phyloP scores from a whole-genome alignment of 2,888 invertebrate species.

The Elegia similella region DNA sequence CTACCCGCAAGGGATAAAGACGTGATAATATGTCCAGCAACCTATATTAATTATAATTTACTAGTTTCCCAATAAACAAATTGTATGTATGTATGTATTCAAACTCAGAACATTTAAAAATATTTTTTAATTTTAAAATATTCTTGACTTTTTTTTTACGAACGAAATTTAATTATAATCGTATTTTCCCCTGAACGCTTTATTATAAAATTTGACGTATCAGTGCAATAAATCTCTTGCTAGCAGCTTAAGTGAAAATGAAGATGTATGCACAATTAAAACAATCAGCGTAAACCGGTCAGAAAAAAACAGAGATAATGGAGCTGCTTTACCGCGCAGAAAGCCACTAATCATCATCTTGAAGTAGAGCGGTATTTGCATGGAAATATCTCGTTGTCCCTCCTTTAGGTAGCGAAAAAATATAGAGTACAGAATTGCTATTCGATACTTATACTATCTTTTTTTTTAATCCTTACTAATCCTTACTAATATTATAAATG shows the following conservation, averaged over 20 bases:
- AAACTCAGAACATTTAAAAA: too few relatives aligned
- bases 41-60: too few relatives aligned
- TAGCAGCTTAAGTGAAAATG: conserved; percentile 1
- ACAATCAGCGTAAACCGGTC: not conserved
- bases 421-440: not conserved
- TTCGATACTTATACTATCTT: not conserved
- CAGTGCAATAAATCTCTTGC: not conserved
- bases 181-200: not conserved
- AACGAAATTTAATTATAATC: too few relatives aligned
- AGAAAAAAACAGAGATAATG: conserved; percentile 2
- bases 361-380: not conserved
- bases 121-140: too few relatives aligned
- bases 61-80: too few relatives aligned
- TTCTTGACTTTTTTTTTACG: too few relatives aligned
- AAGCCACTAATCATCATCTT: not conserved
- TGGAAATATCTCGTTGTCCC: not conserved
- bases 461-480: too few relatives aligned
- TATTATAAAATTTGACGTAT: not conserved
- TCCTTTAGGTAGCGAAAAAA: not conserved
- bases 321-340: not conserved
- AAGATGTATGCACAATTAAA: conserved; percentile 6
- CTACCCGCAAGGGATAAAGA: too few relatives aligned
- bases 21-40: too few relatives aligned
- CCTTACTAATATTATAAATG: too few relatives aligned
- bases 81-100: too few relatives aligned